Base-by-base conservation (phyloP, 1,140 invertebrate genomes). In the Achroia grisella region DNA sequence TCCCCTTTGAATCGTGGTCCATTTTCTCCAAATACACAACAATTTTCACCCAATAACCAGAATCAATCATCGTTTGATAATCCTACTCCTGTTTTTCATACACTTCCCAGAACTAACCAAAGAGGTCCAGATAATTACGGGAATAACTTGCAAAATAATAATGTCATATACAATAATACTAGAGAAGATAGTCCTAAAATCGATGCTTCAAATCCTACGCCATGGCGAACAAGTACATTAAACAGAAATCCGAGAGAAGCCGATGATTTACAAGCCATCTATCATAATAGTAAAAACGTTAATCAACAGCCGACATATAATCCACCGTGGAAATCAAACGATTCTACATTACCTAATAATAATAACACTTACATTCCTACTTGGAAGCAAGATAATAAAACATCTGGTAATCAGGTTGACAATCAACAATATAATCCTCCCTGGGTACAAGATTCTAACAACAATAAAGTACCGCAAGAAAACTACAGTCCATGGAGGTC, bases 201-300 rank as follows among this genome's bases (percentile, higher is more conserved):
- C 13, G 67, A 76, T 14, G 15, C 44, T 17, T 29, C 52, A 30
- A 80, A 78, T 63, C 36, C 68, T 39, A 62, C 81, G 4, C 82
- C 86, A 9, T 87, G 84, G 84, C 63, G 78, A 48, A 76, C 76
- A 10, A 72, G 69, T 30, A 85, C 86, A 8, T 42, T 84, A 4
- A 81, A 78, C 39, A 68, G 75, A 51, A 52, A 71, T 49, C 57
- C 60, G 44, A 47, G 59, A 8, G 70, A 66, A 40, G 42, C 35
- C 35, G 76, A 85, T 45, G 67, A 52, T 48, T 60, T 70, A 42
- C 61, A 65, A 52, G 44, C 40, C 15, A 51, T 48, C 43, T 61
- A 66, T 46, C 61, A 62, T 28, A 72, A 69, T 41, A 64, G 54
- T 45, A 54, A 62, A 30, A 71, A 55, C 30, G 28, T 41, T 10